These are phyloP conservation scores for Steinernema hermaphroditum DNA, from an alignment of 2,888 invertebrate species.

Conservation along the genomic window DNA sequence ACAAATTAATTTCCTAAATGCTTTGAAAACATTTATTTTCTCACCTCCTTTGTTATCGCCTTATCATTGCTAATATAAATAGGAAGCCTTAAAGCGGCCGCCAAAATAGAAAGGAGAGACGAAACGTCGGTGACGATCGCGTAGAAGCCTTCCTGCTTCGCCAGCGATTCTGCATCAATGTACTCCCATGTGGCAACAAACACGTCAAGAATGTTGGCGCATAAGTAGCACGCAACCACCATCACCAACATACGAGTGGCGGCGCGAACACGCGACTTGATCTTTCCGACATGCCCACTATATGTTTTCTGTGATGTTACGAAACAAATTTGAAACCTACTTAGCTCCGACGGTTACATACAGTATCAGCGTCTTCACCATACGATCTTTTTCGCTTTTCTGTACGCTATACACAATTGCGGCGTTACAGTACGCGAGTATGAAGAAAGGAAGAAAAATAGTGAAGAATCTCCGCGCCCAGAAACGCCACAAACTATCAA, in stretches of 20 bases:
- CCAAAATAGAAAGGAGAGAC: conserved; percentile 57
- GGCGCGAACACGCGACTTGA: conserved; percentile 52
- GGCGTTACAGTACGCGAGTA: conserved; percentile 61
- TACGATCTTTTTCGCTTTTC: conserved; percentile 54
- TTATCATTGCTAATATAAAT: conserved; percentile 56
- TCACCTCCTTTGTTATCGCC: conserved; percentile 51
- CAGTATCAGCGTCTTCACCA: conserved; percentile 59
- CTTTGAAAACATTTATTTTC: neutral
- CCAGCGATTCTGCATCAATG: conserved; percentile 46
- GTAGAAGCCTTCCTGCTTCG: conserved; percentile 45
- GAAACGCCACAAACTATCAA: conserved; percentile 59
- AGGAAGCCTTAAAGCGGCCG: conserved; percentile 59
- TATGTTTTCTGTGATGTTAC: conserved; percentile 21
- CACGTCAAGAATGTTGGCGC: conserved; percentile 59
- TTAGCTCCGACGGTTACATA: conserved; percentile 56
- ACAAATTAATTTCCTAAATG: no score
- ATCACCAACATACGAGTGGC: conserved; percentile 60
- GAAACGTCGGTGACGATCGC: conserved; percentile 59
- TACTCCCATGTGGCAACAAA: conserved; percentile 59
- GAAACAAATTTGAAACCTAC: conserved; percentile 14
- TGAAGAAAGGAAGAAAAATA: conserved; percentile 60
- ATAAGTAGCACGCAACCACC: conserved; percentile 58
- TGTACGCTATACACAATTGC: conserved; percentile 59
- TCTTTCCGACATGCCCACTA: conserved; percentile 34
- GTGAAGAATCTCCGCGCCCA: conserved; percentile 58